Evolutionary conservation across 2,888 invertebrate species (phyloP).

Genomic region (Synergus japonicus): DNA sequence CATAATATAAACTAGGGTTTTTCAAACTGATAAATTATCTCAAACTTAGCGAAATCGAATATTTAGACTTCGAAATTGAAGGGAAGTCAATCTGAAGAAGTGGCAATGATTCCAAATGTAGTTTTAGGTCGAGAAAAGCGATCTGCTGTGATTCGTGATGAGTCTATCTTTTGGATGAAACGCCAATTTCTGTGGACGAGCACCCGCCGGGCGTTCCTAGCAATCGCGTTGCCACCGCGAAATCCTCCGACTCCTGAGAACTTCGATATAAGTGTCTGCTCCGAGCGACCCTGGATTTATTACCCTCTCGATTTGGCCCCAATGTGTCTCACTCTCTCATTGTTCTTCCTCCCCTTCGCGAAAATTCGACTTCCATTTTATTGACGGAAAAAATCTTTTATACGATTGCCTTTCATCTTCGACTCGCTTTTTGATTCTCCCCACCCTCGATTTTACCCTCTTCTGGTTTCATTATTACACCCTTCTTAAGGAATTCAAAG

Average conservation of each 20-base stretch:
- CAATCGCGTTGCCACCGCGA: conserved; percentile 49
- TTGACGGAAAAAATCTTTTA: conserved; percentile 76
- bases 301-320: conserved; percentile 62
- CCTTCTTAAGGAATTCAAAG: conserved; percentile 12
- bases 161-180: conserved; percentile 50
- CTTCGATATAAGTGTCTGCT: conserved; percentile 73
- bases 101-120: neutral
- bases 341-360: conserved; percentile 58
- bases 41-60: no score
- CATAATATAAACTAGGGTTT: no score
- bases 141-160: conserved; percentile 22
- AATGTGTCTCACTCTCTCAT: conserved; percentile 49
- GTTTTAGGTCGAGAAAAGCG: neutral
- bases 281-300: conserved; percentile 74
- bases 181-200: conserved; percentile 63
- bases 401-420: conserved; percentile 70
- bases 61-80: neutral
- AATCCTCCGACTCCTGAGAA: conserved; percentile 57
- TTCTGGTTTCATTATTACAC: conserved; percentile 19
- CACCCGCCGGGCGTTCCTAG: conserved; percentile 62
- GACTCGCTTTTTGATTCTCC: conserved; percentile 59
- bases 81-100: neutral
- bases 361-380: conserved; percentile 71
- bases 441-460: conserved; percentile 40
- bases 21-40: no score